phyloP scores from a whole-genome alignment of 2,113 vertebrate genomes.

The Myiozetetes cayanensis region DNA sequence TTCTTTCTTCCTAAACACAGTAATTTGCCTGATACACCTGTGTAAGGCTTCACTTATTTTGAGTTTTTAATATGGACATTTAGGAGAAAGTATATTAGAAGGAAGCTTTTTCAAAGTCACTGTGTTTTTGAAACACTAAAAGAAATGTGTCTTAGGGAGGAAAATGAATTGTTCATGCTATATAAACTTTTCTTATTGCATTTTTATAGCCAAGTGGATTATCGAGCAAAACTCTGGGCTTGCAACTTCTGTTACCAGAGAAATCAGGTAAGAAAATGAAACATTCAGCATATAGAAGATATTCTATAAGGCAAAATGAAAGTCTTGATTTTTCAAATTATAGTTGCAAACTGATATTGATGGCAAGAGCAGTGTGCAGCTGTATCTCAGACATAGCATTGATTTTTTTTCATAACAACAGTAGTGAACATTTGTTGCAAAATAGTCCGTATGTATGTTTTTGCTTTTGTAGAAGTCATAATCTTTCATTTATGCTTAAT shows the following conservation, averaged over 20 bases:
- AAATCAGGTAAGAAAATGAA: conserved; percentile 86
- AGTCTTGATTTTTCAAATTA: neutral
- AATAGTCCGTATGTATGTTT: neutral
- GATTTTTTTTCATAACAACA: neutral
- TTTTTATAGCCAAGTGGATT: conserved; percentile 93
- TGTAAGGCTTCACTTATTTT: neutral
- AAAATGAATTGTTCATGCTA: neutral
- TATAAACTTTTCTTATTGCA: conserved; percentile 26
- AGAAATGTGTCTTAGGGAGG: neutral
- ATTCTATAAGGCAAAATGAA: neutral
- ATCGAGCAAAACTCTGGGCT: conserved; percentile 97
- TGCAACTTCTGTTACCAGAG: conserved; percentile 99
- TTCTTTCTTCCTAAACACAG: neutral
- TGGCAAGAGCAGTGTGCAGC: neutral
- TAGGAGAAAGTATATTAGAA: neutral
- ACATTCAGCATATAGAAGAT: neutral
- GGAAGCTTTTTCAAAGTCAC: neutral
- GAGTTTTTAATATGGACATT: neutral
- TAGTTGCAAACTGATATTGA: neutral
- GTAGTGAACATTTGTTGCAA: neutral
- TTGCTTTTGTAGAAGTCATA: neutral
- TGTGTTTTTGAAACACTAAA: neutral
- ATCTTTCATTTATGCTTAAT: neutral
- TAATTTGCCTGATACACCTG: neutral
- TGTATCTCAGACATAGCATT: neutral